Evolutionary conservation across 2,888 invertebrate genomes (phyloP).

Genomic region (Crepidodera aurea): DNA sequence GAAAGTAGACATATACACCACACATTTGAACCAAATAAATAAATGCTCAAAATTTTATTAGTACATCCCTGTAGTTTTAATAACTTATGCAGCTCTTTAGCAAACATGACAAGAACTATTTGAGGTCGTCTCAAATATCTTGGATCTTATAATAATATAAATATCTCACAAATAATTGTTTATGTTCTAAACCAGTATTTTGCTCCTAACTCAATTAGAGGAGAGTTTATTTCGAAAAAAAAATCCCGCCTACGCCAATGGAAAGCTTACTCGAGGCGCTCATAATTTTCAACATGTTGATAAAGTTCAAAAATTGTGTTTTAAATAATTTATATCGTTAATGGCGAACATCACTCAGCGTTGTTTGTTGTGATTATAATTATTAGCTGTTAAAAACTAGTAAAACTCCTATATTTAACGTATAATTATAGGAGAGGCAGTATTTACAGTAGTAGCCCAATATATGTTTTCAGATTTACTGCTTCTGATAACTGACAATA

Average conservation of each 20-base stretch:
- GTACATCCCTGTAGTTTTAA: too few species aligned
- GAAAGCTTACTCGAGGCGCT: conserved; percentile 9
- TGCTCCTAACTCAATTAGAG: too few species aligned
- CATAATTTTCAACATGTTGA: conserved; percentile 31
- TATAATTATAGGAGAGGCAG: conserved; percentile 17
- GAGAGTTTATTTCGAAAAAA: too few species aligned
- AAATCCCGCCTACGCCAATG: conserved; percentile 1
- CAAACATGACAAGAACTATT: too few species aligned
- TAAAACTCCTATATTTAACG: conserved; percentile 20
- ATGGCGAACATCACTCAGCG: conserved; percentile 30
- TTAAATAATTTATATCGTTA: conserved; percentile 26
- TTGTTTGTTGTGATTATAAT: conserved; percentile 35
- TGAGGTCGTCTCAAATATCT: too few species aligned
- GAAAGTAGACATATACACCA: too few species aligned
- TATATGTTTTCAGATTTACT: conserved; percentile 35
- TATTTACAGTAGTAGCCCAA: conserved; percentile 25
- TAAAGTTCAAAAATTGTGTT: conserved; percentile 19
- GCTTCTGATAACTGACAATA: conserved; percentile 39
- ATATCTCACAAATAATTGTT: too few species aligned
- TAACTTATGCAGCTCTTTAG: too few species aligned
- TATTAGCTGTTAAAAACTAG: conserved; percentile 36
- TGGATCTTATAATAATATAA: too few species aligned
- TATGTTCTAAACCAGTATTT: too few species aligned
- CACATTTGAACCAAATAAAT: too few species aligned
- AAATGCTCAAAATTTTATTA: too few species aligned